These are phyloP conservation scores for Cylindroiulus punctatus DNA, from an alignment of 2,888 invertebrate genomes.

Conservation along the genomic window DNA sequence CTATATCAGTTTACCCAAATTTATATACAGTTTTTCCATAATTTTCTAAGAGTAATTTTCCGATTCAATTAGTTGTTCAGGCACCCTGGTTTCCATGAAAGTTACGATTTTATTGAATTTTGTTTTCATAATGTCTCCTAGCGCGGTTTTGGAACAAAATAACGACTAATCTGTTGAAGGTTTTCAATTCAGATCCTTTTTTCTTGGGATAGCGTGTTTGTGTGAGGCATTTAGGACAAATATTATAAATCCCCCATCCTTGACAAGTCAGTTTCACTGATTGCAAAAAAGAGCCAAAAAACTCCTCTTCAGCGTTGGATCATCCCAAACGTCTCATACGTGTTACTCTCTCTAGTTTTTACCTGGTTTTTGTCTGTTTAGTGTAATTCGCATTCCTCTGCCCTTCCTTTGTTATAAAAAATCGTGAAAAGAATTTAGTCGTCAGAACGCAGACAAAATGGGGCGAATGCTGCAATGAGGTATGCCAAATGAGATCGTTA, in stretches of 20 bases:
- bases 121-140: no score
- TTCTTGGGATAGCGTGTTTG: background rate
- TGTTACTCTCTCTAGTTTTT: background rate
- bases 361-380: background rate
- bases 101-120: no score
- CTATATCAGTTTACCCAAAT: no score
- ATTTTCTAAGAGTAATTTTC: no score
- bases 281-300: no score
- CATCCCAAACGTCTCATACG: background rate
- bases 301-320: background rate
- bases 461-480: background rate
- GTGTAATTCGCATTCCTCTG: background rate
- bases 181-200: background rate
- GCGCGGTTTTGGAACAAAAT: no score
- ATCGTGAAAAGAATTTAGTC: background rate
- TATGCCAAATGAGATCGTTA: slow-evolving; percentile 25
- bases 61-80: no score
- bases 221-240: background rate
- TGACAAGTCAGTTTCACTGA: slow-evolving; percentile 1
- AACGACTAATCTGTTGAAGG: background rate
- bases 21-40: no score
- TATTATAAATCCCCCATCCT: background rate
- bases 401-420: background rate
- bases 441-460: background rate
- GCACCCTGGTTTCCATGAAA: no score